Conservation (phyloP, 2,113 vertebrate species). For the Sylvietta virens region DNA sequence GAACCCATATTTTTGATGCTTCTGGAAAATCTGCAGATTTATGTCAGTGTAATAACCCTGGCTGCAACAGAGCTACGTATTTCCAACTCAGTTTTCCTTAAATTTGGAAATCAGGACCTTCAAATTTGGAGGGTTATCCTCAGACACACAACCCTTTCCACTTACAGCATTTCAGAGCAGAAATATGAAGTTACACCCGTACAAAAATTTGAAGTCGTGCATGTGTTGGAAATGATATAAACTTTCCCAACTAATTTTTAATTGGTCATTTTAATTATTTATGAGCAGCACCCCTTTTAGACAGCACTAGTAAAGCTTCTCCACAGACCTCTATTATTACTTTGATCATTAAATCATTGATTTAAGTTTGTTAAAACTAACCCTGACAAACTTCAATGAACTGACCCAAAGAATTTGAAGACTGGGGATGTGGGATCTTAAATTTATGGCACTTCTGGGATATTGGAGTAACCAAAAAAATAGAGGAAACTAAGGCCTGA, state of each 20-base stretch:
- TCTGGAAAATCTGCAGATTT: background rate
- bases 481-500: background rate
- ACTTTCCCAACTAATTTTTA: background rate
- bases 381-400: background rate
- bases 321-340: background rate
- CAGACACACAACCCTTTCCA: background rate
- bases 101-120: background rate
- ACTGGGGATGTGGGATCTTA: background rate
- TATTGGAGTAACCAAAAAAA: background rate
- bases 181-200: background rate
- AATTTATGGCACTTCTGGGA: background rate
- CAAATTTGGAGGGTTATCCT: background rate
- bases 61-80: background rate
- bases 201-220: background rate
- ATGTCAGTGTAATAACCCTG: background rate
- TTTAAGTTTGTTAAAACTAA: background rate
- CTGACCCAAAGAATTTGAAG: background rate
- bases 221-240: background rate
- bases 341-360: rapidly evolving
- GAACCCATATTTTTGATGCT: background rate
- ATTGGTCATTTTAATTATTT: background rate
- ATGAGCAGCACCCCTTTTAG: background rate
- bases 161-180: background rate
- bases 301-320: background rate
- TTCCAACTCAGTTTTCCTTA: background rate